phyloP scores from a whole-genome alignment of 2,797 vertebrate species.

The Orientallactaga sibirica region DNA sequence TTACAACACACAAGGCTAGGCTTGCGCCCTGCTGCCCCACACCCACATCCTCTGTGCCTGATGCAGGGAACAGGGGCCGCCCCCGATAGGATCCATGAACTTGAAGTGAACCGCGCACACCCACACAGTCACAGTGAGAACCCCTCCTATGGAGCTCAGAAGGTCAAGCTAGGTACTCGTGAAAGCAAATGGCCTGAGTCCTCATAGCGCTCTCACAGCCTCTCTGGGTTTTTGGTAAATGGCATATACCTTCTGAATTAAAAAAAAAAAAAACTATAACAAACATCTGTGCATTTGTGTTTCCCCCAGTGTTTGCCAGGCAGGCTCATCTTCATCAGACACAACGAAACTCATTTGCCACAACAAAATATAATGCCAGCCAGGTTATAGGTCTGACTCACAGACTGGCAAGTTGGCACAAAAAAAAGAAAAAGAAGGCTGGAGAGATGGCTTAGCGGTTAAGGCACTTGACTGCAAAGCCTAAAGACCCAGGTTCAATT shows the following conservation, averaged over 20 bases:
- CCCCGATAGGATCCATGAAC: accelerated
- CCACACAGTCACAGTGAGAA: neutral
- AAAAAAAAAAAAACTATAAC: conserved; percentile 77
- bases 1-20: accelerated
- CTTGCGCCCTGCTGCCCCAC: accelerated
- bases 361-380: neutral
- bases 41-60: accelerated
- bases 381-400: neutral
- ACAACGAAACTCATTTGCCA: neutral
- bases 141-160: neutral
- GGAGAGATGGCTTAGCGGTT: too few species aligned
- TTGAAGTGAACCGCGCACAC: neutral
- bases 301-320: conserved; percentile 54
- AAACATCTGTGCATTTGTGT: conserved; percentile 83
- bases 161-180: neutral
- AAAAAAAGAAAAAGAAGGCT: too few species aligned
- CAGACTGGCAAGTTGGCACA: too few species aligned
- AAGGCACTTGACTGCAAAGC: too few species aligned
- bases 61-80: neutral
- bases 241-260: conserved; percentile 80
- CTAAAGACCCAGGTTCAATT: too few species aligned
- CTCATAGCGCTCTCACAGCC: conserved; percentile 52
- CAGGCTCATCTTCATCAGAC: conserved; percentile 45
- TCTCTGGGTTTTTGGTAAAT: conserved; percentile 52
- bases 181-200: neutral